Evolutionary conservation across 2,888 invertebrate genomes (phyloP).

Genomic region (Acrocyrtus sp.): DNA sequence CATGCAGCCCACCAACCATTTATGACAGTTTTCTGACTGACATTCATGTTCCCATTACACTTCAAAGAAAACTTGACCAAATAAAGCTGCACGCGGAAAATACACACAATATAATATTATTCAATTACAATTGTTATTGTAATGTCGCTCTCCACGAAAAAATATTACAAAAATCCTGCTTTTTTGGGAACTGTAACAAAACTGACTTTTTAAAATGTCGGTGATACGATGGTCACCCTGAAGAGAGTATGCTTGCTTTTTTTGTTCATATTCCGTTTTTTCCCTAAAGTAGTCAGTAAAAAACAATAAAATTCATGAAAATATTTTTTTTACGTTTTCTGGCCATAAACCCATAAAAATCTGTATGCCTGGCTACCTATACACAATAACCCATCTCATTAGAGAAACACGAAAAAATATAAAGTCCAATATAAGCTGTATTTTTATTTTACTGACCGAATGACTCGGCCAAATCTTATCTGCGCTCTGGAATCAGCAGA

Average conservation of each 20-base stretch:
- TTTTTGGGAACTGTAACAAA: neutral
- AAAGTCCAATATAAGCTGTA: neutral
- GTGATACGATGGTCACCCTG: too few species aligned
- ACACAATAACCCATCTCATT: too few species aligned
- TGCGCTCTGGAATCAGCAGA: conserved; percentile 38
- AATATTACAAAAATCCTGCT: too few species aligned
- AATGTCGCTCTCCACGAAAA: neutral
- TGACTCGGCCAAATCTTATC: conserved; percentile 7
- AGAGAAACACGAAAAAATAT: neutral
- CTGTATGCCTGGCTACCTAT: conserved; percentile 15
- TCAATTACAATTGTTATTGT: neutral
- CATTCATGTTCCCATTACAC: conserved; percentile 46
- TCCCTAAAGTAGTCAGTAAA: neutral
- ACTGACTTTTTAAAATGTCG: too few species aligned
- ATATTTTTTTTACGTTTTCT: conserved; percentile 4
- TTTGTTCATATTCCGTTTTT: neutral
- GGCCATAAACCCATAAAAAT: conserved; percentile 41
- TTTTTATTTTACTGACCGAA: neutral
- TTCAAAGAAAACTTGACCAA: too few species aligned
- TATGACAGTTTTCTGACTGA: conserved; percentile 48
- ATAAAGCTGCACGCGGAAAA: neutral
- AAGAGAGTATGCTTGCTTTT: too few species aligned
- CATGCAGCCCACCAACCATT: conserved; percentile 57
- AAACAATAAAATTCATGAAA: neutral
- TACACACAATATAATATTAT: neutral